Base-by-base conservation (phyloP, 2,113 vertebrate genomes). In the Cnemophilus loriae region DNA sequence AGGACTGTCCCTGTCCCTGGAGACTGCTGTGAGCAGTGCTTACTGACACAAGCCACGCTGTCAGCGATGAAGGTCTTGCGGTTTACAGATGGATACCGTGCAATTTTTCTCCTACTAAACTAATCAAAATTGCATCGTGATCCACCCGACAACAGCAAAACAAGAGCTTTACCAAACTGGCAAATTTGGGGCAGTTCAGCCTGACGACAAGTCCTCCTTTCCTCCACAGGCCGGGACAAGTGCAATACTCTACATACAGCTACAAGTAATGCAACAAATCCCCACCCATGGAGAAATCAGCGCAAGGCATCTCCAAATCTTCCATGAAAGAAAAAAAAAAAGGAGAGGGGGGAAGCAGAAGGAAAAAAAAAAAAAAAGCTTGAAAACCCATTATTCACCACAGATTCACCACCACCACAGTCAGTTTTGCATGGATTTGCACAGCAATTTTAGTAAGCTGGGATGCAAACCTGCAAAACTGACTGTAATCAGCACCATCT, bases 351-450 rank as follows among this genome's bases (percentile, higher is more conserved):
- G 3, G 2, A 14, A 14, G 6, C 13, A n/a, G 5, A 35, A 17
- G 16, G 18, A 11, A 6, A 19, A n/a, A 30, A 2, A 8, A 7
- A 19, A 35, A 35, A 13, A 6, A 27, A 19, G 22, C 82, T 69
- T 49, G 41, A 50, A 82, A 75, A 16, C 59, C 71, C 56, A 42
- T 65, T 27, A 90, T 78, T 93, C 65, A 71, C 50, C 75, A 92
- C 90, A 87, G 96, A 86, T 95, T 94, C 64, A 95, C 90, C 91
- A 92, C 96, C 77, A 97, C 99, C 98, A 99, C 99, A 98, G 98
- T 99, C 99, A 99, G 99, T 99, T 99, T 99, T 99, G 99, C 99
- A 99, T 99, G 99, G 99, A 99, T 99, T 99, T 99, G 99, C 99
- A 99, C 99, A 99, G 99, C 99, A 99, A 99, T 99, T 98, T 99